Conservation (phyloP, 2,113 vertebrate species). For the Lucifuga dentata region DNA sequence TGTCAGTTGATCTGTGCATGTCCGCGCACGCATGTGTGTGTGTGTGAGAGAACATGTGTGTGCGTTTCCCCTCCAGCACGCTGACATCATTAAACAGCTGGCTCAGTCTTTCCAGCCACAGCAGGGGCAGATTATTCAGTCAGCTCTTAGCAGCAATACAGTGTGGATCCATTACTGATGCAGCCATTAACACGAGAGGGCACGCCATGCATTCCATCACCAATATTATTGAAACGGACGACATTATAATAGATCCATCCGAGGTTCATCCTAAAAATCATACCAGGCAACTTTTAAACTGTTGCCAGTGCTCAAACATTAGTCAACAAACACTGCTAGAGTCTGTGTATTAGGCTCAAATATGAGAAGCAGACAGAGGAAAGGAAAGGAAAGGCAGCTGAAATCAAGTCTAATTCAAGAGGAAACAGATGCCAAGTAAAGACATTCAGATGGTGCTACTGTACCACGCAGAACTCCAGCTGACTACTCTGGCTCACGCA, state of each 20-base stretch:
- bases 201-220: slow-evolving; percentile 73
- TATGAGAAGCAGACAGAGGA: slow-evolving; percentile 67
- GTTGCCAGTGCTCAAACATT: slow-evolving; percentile 48
- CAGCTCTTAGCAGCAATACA: slow-evolving; percentile 80
- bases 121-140: slow-evolving; percentile 82
- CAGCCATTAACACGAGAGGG: slow-evolving; percentile 77
- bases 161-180: slow-evolving; percentile 79
- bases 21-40: slow-evolving; percentile 14
- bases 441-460: slow-evolving; percentile 81
- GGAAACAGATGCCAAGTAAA: slow-evolving; percentile 81
- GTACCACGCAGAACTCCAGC: slow-evolving; percentile 79
- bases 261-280: slow-evolving; percentile 71
- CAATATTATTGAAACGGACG: slow-evolving; percentile 76
- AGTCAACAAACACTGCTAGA: slow-evolving; percentile 26
- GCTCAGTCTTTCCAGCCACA: slow-evolving; percentile 82
- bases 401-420: slow-evolving; percentile 72
- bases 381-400: slow-evolving; percentile 65
- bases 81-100: slow-evolving; percentile 85
- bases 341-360: slow-evolving; percentile 52
- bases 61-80: slow-evolving; percentile 72
- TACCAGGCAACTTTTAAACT: slow-evolving; percentile 36
- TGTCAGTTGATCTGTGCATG: slow-evolving; percentile 16
- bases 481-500: slow-evolving; percentile 74
- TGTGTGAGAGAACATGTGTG: slow-evolving; percentile 47
- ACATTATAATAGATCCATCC: slow-evolving; percentile 75